These are phyloP conservation scores for Thereva nobilitata DNA, from an alignment of 2,888 invertebrate genomes.

Conservation along the genomic window DNA sequence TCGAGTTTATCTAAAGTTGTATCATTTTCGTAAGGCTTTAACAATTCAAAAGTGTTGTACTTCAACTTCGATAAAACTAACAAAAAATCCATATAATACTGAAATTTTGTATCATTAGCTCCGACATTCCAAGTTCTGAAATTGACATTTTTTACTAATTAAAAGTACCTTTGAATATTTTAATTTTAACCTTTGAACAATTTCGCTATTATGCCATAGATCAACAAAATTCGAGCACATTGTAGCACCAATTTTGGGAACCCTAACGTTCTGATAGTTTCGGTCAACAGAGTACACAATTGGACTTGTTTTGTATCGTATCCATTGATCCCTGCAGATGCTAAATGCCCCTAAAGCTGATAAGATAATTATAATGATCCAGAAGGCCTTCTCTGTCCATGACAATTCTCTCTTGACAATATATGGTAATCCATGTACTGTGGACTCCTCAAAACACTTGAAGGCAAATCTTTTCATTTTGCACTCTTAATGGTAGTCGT, in stretches of 20 bases:
- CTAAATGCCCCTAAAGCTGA: slow-evolving; percentile 50
- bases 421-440: slow-evolving; percentile 54
- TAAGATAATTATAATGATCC: slow-evolving; percentile 47
- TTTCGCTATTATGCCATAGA: slow-evolving; percentile 48
- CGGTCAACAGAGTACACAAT: slow-evolving; percentile 4
- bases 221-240: slow-evolving; percentile 59
- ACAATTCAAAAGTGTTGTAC: slow-evolving; percentile 45
- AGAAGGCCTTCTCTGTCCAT: slow-evolving; percentile 50
- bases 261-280: slow-evolving; percentile 58
- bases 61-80: slow-evolving; percentile 45
- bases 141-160: not conserved
- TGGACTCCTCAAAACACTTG: slow-evolving; percentile 48
- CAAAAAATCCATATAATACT: slow-evolving; percentile 50
- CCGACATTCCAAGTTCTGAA: slow-evolving; percentile 38
- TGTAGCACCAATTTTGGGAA: slow-evolving; percentile 60
- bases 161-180: slow-evolving; percentile 10
- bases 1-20: slow-evolving; percentile 45
- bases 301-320: slow-evolving; percentile 2
- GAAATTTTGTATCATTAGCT: slow-evolving; percentile 27
- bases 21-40: slow-evolving; percentile 49
- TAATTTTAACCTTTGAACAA: slow-evolving; percentile 50
- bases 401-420: slow-evolving; percentile 50
- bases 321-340: slow-evolving; percentile 37
- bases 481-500: not conserved
- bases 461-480: slow-evolving; percentile 37